These are phyloP conservation scores for Microcebus griseorufus DNA, from an alignment of 2,113 vertebrate species.

Conservation along the genomic window DNA sequence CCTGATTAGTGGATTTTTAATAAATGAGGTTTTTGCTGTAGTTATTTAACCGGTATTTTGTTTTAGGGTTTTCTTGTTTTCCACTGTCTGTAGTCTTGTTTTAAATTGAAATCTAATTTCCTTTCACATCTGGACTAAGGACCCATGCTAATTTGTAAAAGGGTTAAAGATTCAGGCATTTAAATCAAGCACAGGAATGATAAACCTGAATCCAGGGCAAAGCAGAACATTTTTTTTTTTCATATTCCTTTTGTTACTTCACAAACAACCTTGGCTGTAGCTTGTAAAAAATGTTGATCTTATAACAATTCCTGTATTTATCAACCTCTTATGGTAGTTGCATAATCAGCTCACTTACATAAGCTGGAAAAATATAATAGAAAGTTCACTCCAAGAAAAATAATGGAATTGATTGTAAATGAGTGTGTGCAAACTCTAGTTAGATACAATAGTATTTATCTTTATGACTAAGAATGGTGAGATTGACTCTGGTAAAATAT, in stretches of 20 bases:
- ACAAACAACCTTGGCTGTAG: not conserved
- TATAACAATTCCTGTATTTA: constrained; percentile 64
- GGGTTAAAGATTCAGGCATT: constrained; percentile 33
- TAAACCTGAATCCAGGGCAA: constrained; percentile 31
- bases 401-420: not conserved
- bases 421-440: not conserved
- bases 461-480: not conserved
- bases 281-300: not conserved
- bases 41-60: constrained; percentile 35
- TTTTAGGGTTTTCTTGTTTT: constrained; percentile 33
- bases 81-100: not conserved
- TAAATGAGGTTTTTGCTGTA: constrained; percentile 13
- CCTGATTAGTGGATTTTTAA: not conserved
- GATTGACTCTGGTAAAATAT: not conserved
- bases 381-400: constrained; percentile 13
- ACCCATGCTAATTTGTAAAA: constrained; percentile 48
- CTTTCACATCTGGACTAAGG: not conserved
- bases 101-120: constrained; percentile 38
- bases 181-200: constrained; percentile 8
- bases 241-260: constrained; percentile 3
- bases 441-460: not conserved
- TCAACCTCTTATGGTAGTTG: constrained; percentile 44
- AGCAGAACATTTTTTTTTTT: not conserved
- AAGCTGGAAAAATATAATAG: constrained; percentile 65
- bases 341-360: constrained; percentile 76